Conservation (phyloP, 2,113 vertebrate species). For the Anarhynchus alexandrinus region DNA sequence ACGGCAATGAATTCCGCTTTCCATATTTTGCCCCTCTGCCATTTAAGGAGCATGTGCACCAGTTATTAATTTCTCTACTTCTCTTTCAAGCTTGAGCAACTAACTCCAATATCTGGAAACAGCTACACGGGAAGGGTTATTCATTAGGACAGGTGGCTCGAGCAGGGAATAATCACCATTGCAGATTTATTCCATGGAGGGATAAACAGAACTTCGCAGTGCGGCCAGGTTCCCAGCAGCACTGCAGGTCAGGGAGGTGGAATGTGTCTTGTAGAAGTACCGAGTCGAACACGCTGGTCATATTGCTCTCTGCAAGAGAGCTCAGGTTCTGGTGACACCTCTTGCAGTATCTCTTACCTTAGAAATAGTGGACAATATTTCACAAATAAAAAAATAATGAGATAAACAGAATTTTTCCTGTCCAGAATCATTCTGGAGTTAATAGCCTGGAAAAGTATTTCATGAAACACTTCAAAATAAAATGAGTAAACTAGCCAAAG, state of each 20-base stretch:
- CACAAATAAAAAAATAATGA: not conserved
- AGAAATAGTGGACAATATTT: not conserved
- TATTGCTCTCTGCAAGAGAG: not conserved
- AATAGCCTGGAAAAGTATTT: not conserved
- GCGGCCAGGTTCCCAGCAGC: not conserved
- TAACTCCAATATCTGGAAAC: not conserved
- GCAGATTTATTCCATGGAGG: slow-evolving; percentile 21
- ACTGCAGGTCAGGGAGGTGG: not conserved
- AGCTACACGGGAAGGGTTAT: not conserved
- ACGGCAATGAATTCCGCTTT: not conserved
- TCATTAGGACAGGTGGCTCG: slow-evolving; percentile 3
- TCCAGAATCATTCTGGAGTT: not conserved
- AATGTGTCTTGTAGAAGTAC: accelerated
- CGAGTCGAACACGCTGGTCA: accelerated
- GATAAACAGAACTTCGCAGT: not conserved
- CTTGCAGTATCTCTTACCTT: not conserved
- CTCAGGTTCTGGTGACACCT: not conserved
- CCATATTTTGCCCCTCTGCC: not conserved
- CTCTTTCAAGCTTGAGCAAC: slow-evolving; percentile 52
- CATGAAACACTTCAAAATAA: not conserved
- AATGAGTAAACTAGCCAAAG: not conserved
- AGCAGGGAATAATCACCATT: not conserved
- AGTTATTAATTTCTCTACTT: slow-evolving; percentile 8
- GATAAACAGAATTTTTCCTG: not conserved
- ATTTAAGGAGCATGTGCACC: not conserved